Base-by-base conservation (phyloP, 2,888 invertebrate genomes). In the Anoncus sp. region DNA sequence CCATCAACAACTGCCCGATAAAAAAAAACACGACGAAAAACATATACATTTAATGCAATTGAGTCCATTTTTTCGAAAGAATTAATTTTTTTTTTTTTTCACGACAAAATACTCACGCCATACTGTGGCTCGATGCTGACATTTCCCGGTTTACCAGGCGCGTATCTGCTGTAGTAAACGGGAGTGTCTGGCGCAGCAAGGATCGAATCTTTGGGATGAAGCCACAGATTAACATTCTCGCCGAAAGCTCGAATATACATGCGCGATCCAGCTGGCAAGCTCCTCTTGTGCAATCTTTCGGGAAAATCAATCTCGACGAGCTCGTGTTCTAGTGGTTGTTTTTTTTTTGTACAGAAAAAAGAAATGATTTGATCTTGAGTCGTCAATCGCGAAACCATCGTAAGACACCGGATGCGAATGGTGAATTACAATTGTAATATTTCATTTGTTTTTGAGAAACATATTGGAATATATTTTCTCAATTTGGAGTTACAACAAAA, bases 211-310 rank as follows among this genome's bases (percentile, higher is more conserved):
- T 27, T 31, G 10, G 80, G 80, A 45, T 73, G 24, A 16, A 82
- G 62, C 73, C 75, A 77, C 1, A 80, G 49, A 55, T 77, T 10
- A 18, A 79, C 71, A 38, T 77, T 22, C 6, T 55, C 12, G 9
- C 60, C 82, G 20, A 79, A 82, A 55, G 75, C 78, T 66, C n/a
- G 67, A 20, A 78, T 40, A 5, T 27, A 27, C 12, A 82, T n/a
- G 9, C 45, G 38, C 16, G 51, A 55, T 12, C 62, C 51, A 7
- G 27, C 16, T 12, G 57, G 35, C 27, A 55, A 1, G 5, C 9
- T 14, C 47, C 62, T 59, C 38, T 53, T 78, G 55, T 74, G 67
- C 14, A 71, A 31, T 53, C 14, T 43, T 6, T 63, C 45, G 71
- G 70, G n/a, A 43, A 71, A 35, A 18, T 74, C 38, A 53, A 81